Conservation (phyloP, 2,113 vertebrate species). For the Rhipidura dahli region DNA sequence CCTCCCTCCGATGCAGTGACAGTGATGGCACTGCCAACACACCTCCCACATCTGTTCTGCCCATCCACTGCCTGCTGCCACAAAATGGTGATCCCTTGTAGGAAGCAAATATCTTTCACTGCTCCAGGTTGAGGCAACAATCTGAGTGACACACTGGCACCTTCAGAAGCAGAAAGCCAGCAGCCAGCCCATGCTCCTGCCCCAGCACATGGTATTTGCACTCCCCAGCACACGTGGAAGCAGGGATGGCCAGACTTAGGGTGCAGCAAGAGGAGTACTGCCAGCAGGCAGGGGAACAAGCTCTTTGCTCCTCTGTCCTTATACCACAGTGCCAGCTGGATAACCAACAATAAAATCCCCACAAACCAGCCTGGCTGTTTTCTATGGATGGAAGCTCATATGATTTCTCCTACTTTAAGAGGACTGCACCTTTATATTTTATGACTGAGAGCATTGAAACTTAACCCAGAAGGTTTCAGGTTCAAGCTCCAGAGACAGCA, state of each 20-base stretch:
- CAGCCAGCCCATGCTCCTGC: neutral
- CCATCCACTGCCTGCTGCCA: neutral
- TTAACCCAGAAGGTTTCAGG: neutral
- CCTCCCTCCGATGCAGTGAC: neutral
- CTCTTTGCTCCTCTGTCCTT: neutral
- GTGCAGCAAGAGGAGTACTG: neutral
- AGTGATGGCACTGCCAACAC: neutral
- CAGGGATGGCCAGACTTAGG: neutral
- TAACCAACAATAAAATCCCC: neutral
- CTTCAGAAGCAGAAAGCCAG: neutral
- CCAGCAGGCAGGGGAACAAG: neutral
- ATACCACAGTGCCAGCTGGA: neutral
- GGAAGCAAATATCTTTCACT: neutral
- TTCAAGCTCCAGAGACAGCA: neutral
- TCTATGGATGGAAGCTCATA: neutral
- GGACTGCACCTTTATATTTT: neutral
- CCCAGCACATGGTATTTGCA: neutral
- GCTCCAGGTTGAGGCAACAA: neutral
- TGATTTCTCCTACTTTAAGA: neutral
- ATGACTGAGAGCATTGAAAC: neutral
- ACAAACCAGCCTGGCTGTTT: neutral
- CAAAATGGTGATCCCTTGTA: neutral
- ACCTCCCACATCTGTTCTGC: neutral
- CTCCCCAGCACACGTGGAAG: no score
- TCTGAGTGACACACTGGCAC: neutral